A percentile compares a stretch with the other conserved stretches of the same genome.
phyloP scores from a whole-genome alignment of 2,888 invertebrate genomes.

The Iselma pallidipennis region DNA sequence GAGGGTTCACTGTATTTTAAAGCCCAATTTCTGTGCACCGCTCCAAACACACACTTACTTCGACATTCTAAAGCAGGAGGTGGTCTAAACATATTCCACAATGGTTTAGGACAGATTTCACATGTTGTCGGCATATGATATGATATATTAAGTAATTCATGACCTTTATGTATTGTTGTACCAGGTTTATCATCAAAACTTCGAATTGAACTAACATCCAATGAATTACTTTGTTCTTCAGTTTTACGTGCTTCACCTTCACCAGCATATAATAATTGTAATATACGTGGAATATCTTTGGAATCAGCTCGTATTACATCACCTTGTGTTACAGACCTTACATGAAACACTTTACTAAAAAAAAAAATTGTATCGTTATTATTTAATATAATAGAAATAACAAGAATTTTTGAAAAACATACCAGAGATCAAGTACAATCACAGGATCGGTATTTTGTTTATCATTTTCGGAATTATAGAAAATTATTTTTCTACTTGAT shows the following conservation, averaged over 20 bases:
- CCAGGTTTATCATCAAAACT: conserved; percentile 61
- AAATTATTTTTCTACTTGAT: conserved; percentile 94
- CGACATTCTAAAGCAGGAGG: conserved; percentile 97
- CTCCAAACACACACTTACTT: conserved; percentile 63
- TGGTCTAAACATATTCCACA: conserved; percentile 98
- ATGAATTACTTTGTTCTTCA: conserved; percentile 61
- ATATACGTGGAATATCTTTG: conserved; percentile 98
- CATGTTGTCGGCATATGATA: conserved; percentile 99
- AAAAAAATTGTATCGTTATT: conserved; percentile 19
- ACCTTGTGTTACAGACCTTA: conserved; percentile 96
- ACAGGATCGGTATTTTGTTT: conserved; percentile 94
- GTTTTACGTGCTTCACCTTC: conserved; percentile 91
- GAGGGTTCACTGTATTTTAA: too few relatives aligned
- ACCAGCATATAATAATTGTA: conserved; percentile 94
- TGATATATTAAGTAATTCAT: conserved; percentile 94
- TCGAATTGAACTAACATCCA: conserved; percentile 61
- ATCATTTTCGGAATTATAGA: conserved; percentile 93
- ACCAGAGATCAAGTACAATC: conserved; percentile 95
- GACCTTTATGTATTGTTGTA: conserved; percentile 82
- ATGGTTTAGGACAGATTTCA: conserved; percentile 95
- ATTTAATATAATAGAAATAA: conserved; percentile 9
- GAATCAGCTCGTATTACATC: conserved; percentile 99
- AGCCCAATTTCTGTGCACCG: too few relatives aligned
- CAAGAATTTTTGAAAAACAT: conserved; percentile 42
- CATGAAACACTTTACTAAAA: conserved; percentile 95